Conservation (phyloP, 2,113 vertebrate species). For the Cyphomyrus discorhynchus region DNA sequence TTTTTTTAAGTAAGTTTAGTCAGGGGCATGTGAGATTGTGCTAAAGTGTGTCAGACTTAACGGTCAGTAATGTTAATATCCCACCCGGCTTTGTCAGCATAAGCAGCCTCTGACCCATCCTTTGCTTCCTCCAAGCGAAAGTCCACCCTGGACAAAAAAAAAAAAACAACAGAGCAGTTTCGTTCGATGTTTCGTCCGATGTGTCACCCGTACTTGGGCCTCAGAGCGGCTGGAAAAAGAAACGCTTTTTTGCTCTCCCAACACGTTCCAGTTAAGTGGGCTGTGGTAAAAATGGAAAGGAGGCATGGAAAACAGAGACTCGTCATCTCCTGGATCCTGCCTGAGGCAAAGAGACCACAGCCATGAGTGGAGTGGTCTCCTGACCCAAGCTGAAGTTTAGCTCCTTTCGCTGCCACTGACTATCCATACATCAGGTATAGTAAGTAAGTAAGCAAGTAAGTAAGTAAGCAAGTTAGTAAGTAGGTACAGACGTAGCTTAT, state of each 20-base stretch:
- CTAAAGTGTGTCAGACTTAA: background rate
- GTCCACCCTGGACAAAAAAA: background rate
- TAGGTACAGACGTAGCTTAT: background rate
- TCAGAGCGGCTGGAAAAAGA: background rate
- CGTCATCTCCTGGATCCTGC: background rate
- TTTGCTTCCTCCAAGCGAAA: background rate
- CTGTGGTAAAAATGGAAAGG: background rate
- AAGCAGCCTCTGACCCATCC: background rate
- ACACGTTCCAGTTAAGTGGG: constrained; percentile 7
- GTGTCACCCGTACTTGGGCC: background rate
- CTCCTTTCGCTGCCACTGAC: background rate
- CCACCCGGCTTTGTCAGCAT: background rate
- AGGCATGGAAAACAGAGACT: background rate
- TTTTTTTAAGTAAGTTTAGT: background rate
- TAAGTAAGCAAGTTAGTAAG: background rate
- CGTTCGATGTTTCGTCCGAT: background rate
- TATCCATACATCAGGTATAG: background rate
- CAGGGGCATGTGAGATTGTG: background rate
- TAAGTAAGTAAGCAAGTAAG: background rate
- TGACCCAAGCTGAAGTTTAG: background rate
- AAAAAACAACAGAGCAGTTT: background rate
- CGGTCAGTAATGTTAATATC: background rate
- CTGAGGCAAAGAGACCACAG: background rate
- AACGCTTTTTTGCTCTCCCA: background rate
- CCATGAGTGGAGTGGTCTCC: background rate